Percentiles rank a stretch among this genome's conserved stretches.
These are phyloP conservation scores for Lasioglossum albipes DNA, from an alignment of 1,140 invertebrate genomes.

Conservation along the genomic window DNA sequence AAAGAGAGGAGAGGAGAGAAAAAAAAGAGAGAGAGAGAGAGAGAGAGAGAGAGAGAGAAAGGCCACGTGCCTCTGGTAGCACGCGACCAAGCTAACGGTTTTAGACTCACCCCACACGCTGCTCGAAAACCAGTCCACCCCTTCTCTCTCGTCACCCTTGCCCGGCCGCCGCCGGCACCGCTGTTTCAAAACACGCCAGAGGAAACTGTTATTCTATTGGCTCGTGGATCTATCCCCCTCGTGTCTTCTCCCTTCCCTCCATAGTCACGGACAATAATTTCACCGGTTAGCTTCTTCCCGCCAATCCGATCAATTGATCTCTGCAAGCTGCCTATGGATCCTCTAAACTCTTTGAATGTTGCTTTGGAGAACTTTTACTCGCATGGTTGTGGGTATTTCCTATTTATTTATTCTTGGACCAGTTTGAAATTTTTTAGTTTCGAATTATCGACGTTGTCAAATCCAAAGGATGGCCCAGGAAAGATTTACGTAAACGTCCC, in stretches of 20 bases:
- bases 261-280: slow-evolving; percentile 57
- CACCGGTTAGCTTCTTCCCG: neutral
- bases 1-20: slow-evolving; percentile 37
- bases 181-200: slow-evolving; percentile 73
- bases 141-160: slow-evolving; percentile 74
- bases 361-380: too few relatives aligned
- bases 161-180: slow-evolving; percentile 52
- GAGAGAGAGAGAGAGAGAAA: slow-evolving; percentile 51
- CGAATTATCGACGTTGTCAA: too few relatives aligned
- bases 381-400: too few relatives aligned
- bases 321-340: neutral
- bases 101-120: slow-evolving; percentile 72
- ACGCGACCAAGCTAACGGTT: slow-evolving; percentile 80
- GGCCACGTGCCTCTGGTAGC: slow-evolving; percentile 76
- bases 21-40: slow-evolving; percentile 41
- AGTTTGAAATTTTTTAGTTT: too few relatives aligned
- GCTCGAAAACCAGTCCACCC: slow-evolving; percentile 77
- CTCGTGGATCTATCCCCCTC: slow-evolving; percentile 61
- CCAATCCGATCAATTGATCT: neutral
- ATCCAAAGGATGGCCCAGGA: too few relatives aligned
- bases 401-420: too few relatives aligned
- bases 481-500: slow-evolving; percentile 8
- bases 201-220: slow-evolving; percentile 78
- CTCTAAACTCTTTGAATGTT: too few relatives aligned
- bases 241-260: slow-evolving; percentile 50